These are phyloP conservation scores for Diplolepis rosae DNA, from an alignment of 2,888 invertebrate genomes.

Conservation along the genomic window DNA sequence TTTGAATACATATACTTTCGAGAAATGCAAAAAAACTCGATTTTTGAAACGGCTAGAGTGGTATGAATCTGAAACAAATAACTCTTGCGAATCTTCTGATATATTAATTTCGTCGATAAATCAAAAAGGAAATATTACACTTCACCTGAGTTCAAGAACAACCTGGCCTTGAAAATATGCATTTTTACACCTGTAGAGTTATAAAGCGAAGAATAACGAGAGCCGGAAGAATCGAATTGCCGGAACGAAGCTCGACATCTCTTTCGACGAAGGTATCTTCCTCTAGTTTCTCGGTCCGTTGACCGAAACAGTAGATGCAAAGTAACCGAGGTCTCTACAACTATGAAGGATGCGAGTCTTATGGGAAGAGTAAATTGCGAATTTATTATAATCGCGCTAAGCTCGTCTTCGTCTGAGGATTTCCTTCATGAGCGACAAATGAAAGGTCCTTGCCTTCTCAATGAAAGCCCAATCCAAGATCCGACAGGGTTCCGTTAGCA, in stretches of 20 bases:
- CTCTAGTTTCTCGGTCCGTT: slow-evolving; percentile 22
- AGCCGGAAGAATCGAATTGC: slow-evolving; percentile 27
- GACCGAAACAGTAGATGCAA: slow-evolving; percentile 3
- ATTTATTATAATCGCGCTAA: not conserved
- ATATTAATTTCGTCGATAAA: too few species aligned
- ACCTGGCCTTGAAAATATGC: slow-evolving; percentile 1
- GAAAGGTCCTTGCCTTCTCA: slow-evolving; percentile 26
- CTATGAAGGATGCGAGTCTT: not conserved
- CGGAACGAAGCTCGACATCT: slow-evolving; percentile 26
- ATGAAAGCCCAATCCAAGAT: slow-evolving; percentile 7
- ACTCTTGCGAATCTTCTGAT: too few species aligned
- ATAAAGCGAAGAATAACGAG: not conserved
- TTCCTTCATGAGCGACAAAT: not conserved
- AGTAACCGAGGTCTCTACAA: not conserved
- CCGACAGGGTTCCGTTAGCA: not conserved
- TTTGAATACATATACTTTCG: too few species aligned
- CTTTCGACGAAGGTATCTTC: not conserved
- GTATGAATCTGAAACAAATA: too few species aligned
- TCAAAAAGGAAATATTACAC: too few species aligned
- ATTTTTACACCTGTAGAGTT: slow-evolving; percentile 14
- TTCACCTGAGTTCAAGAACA: too few species aligned
- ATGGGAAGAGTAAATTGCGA: not conserved
- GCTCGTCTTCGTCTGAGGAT: not conserved
- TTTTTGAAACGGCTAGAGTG: too few species aligned
- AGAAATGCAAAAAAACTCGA: too few species aligned